Evolutionary conservation across 2,888 invertebrate genomes (phyloP), one percentile per base, ranked within the genome.

Genomic region (Bhutanitis thaidina): DNA sequence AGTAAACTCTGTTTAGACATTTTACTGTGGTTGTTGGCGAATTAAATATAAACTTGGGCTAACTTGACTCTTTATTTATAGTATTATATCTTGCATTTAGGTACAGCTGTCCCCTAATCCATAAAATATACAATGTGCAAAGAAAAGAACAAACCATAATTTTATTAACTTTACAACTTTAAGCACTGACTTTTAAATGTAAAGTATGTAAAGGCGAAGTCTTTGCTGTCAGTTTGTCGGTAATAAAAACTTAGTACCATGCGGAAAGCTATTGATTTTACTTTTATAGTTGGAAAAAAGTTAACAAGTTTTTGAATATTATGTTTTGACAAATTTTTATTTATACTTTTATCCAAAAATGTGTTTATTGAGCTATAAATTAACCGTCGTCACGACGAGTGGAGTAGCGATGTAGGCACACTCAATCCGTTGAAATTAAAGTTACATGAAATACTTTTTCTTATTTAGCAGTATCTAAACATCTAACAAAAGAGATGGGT

Each of bases 81-180:
- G 62, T 60, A 54, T 62, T 68, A 67, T 72, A 77, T 75, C 72
- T 74, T 55, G 62, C 63, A 56, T 71, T 77, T 69, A 20, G 20
- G 20, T 20, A 72, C 61, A 61, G 63, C 60, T 60, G 55, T 58
- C 60, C 61, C 54, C 64, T 64, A 61, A 66, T 65, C 35, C 13
- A 27, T 27, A 39, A 40, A 36, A 29, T 4, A 27, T 12, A 36
- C 9, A 30, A 29, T 43, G 7, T 30, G 37, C 16, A 49, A 41
- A 34, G 3, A 30, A 37, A 39, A 16, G 16, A 14, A 15, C 30
- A 35, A 14, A 34, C 8, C 25, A 14, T 27, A 27, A 27, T 8
- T 27, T 27, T 27, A 27, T 32, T 38, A 34, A 29, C 20, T 40
- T 39, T 7, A 27, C 9, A 45, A 7, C 25, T 29, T 40, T 30